Evolutionary conservation across 1,140 invertebrate species (phyloP), one percentile per base, ranked within the genome.

Genomic region (Phymastichus coffea): DNA sequence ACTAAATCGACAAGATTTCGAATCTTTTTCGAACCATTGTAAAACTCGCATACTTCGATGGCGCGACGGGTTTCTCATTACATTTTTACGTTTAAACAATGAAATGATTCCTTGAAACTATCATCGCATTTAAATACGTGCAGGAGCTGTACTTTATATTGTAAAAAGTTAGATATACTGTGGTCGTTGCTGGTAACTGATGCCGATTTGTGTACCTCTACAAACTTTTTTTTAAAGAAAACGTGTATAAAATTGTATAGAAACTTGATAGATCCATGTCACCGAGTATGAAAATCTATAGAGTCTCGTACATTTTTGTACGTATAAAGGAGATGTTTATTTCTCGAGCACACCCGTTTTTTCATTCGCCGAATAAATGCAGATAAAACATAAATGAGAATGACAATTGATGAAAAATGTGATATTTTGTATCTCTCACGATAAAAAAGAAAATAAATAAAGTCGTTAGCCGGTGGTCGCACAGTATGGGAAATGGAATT

Each of bases 161-260:
- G 73, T 77, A 78, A 78, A 79, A 78, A 78, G 74, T 66, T 79
- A 78, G 75, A 65, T 74, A 75, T 78, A 78, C 76, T 77, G 66
- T 78, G 74, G 76, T 79, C 76, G 77, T 77, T 79, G 77, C 76
- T 78, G 77, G 76, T 76, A 69, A 75, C 55, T 73, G 70, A 72
- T 76, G 71, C 67, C 67, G 62, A 70, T 70, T 54, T 60, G 49
- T 60, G 22, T 47, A 60, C 51, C n/a, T n/a, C n/a, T n/a, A n/a
- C n/a, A n/a, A n/a, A 60, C 43, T n/a, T 60, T 60, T 60, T 60
- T 54, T 60, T n/a, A n/a, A n/a, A n/a, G n/a, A n/a, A n/a, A n/a
- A 60, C 23, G 40, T 54, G 19, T 46, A 56, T 61, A 54, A 58
- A 61, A 43, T 55, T 59, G 37, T 35, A 58, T 28, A 53, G 47